Percentiles rank a stretch among this genome's conserved stretches.
These are phyloP conservation scores for Dolichotis patagonum DNA, from an alignment of 2,113 vertebrate species.

Conservation along the genomic window DNA sequence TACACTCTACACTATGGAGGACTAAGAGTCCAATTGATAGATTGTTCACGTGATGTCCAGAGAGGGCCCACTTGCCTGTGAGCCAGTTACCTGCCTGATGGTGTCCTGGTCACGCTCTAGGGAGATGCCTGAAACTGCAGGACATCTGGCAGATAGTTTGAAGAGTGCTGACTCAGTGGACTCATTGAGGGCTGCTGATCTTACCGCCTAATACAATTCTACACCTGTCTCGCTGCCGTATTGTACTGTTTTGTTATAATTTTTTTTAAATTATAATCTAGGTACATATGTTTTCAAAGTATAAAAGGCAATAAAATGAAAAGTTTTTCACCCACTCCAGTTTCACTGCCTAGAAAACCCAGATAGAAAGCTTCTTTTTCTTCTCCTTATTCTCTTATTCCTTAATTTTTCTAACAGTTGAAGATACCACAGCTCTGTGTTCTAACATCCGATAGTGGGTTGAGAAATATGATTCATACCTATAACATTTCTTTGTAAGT, in stretches of 20 bases:
- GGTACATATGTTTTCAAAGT: neutral
- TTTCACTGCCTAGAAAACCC: neutral
- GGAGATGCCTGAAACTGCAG: neutral
- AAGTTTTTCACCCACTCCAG: neutral
- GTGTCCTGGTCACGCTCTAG: neutral
- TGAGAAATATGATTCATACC: neutral
- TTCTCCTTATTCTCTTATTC: neutral
- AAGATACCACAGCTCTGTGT: neutral
- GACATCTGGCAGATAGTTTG: neutral
- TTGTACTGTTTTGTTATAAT: neutral
- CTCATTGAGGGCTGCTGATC: neutral
- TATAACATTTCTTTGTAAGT: neutral
- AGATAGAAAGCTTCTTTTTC: neutral
- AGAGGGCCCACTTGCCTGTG: neutral
- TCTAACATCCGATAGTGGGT: neutral
- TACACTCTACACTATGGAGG: neutral
- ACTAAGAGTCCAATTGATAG: neutral
- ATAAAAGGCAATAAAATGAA: neutral
- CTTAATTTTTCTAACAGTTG: neutral
- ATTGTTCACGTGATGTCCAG: neutral
- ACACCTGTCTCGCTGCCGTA: neutral
- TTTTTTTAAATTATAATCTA: neutral
- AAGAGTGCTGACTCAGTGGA: neutral
- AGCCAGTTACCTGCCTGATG: neutral
- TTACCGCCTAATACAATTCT: neutral